Base-by-base conservation (phyloP, 2,888 invertebrate genomes). In the Eupithecia pulchellata region DNA sequence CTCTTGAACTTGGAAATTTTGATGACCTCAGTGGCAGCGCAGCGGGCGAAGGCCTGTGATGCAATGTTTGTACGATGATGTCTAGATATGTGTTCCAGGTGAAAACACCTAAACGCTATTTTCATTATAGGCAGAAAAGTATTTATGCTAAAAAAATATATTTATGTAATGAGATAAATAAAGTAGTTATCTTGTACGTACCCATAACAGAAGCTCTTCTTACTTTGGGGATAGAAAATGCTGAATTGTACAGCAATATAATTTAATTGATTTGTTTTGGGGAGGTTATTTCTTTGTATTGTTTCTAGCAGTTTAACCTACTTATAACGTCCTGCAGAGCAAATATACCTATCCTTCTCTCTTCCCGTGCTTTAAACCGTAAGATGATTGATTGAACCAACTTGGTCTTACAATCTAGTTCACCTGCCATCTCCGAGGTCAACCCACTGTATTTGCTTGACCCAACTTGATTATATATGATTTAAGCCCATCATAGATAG, bases 1-100 rank as follows among this genome's bases (percentile, higher is more conserved):
- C 17, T 57, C 57, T 29, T 57, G 57, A 57, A 57, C 57, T 57
- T 29, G 29, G 42, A 3, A 42, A 42, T n/a, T n/a, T n/a, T n/a
- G n/a, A n/a, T n/a, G n/a, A n/a, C n/a, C n/a, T n/a, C n/a, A n/a
- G n/a, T n/a, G n/a, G n/a, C n/a, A n/a, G n/a, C n/a, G n/a, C n/a
- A n/a, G n/a, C n/a, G n/a, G n/a, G n/a, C n/a, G n/a, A n/a, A n/a
- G n/a, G n/a, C n/a, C n/a, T n/a, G n/a, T n/a, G n/a, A n/a, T n/a
- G n/a, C n/a, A n/a, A n/a, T n/a, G n/a, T n/a, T n/a, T n/a, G n/a
- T n/a, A n/a, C n/a, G n/a, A n/a, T n/a, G n/a, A n/a, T n/a, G n/a
- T n/a, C n/a, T n/a, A n/a, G n/a, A n/a, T n/a, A n/a, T n/a, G n/a
- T n/a, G n/a, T n/a, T n/a, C n/a, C n/a, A n/a, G n/a, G n/a, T n/a